Evolutionary conservation across 2,113 vertebrate genomes (phyloP), one percentile per base, ranked within the genome.

Genomic region (Phainopepla nitens): DNA sequence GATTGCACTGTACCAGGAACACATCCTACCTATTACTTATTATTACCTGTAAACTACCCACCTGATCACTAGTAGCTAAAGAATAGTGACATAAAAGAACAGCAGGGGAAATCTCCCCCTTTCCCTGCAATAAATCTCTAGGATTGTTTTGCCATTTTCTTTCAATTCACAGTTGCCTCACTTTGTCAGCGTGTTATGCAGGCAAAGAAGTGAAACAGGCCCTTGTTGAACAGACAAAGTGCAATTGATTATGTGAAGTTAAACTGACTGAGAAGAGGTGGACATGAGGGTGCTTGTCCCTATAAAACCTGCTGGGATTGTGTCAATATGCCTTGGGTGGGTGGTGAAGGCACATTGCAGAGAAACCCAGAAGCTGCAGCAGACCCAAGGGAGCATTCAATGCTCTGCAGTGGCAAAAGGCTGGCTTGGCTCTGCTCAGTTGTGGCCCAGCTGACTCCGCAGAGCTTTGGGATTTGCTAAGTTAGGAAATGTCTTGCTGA

Each of bases 181-280:
- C 15, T 51, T 39, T 23, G 33, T 41, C 9, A 1, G 60, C 50
- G 7, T 0, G 0, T 68, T 36, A 10, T 0, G 3, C 27, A 44
- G 44, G 5, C 33, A 9, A 33, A 44, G 47, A 31, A 36, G 45
- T 8, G 44, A 31, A 79, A 50, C 1, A 7, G 56, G 60, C 23
- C 42, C 12, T 60, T 36, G 18, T 22, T 64, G 57, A 79, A 47
- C 27, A 29, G 47, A 13, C 4, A 11, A 7, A 50, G 62, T 20
- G 27, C 53, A 29, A 18, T 2, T 35, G 45, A 27, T 45, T 9
- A 51, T 2, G 15, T n/a, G 70, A 29, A 4, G 4, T 47, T 81
- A 58, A 92, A 35, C 23, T 10, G 33, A 56, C 22, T 11, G 29
- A 68, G 36, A 22, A 57, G 35, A 51, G 20, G 3, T 25, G 35